Conservation (phyloP, 1,140 invertebrate genomes). For the Caenorhabditis inopinata region DNA sequence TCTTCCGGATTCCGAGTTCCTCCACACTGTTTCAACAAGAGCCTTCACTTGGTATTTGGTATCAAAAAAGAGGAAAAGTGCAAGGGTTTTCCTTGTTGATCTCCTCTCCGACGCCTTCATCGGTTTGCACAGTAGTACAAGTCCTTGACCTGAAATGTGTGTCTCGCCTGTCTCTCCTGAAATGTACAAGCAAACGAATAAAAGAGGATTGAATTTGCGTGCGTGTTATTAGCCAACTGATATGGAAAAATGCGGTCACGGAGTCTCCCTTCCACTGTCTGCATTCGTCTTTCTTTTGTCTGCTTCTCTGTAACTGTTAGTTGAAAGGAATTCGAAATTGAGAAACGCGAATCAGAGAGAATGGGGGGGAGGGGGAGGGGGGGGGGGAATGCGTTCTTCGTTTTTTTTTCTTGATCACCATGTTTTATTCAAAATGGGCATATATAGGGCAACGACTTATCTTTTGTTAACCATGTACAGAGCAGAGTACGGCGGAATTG, state of each 20-base stretch:
- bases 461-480: too few species aligned
- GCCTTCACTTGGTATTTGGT: too few species aligned
- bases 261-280: background rate
- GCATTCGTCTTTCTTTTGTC: background rate
- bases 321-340: too few species aligned
- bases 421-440: too few species aligned
- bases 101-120: background rate
- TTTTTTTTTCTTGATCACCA: too few species aligned
- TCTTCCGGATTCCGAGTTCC: too few species aligned
- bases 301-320: background rate
- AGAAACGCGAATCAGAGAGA: too few species aligned
- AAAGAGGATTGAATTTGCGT: background rate
- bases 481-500: too few species aligned
- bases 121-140: background rate
- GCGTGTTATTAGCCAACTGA: constrained; percentile 33
- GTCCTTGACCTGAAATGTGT: constrained; percentile 26
- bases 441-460: too few species aligned
- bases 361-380: too few species aligned
- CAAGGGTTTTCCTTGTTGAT: background rate
- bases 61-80: background rate
- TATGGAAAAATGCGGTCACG: constrained; percentile 30
- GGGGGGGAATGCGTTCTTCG: too few species aligned
- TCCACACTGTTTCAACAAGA: too few species aligned
- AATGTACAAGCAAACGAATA: background rate
- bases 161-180: background rate